These are phyloP conservation scores for Melanotaenia maccullochi DNA, from an alignment of 2,797 vertebrate species.

Conservation along the genomic window DNA sequence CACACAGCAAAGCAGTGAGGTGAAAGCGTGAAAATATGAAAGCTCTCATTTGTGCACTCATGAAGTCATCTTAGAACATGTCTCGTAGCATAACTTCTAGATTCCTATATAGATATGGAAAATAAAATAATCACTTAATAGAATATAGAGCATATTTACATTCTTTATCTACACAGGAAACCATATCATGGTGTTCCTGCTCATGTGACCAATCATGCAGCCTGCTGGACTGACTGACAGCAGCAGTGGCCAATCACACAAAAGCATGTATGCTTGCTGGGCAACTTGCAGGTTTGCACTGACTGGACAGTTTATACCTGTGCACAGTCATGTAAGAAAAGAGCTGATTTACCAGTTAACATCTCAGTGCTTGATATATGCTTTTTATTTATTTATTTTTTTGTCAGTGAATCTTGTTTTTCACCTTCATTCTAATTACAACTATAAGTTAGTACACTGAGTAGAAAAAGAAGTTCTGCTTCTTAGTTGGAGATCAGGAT, in stretches of 20 bases:
- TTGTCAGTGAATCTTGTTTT: conserved; percentile 9
- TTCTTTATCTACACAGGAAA: conserved; percentile 72
- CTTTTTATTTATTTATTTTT: not conserved
- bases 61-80: conserved; percentile 42
- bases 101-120: conserved; percentile 73
- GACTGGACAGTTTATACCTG: conserved; percentile 20
- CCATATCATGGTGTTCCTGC: conserved; percentile 19
- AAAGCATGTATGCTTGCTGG: conserved; percentile 38
- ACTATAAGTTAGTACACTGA: conserved; percentile 14
- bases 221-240: conserved; percentile 49
- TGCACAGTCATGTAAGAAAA: conserved; percentile 23
- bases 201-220: conserved; percentile 43
- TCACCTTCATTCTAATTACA: conserved; percentile 10
- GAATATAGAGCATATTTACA: conserved; percentile 79
- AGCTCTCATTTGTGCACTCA: conserved; percentile 52
- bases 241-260: conserved; percentile 49
- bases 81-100: conserved; percentile 50
- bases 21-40: conserved; percentile 64
- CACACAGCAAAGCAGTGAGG: conserved; percentile 69
- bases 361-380: conserved; percentile 16
- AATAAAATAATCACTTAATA: conserved; percentile 68
- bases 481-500: conserved; percentile 1
- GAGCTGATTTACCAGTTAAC: conserved; percentile 1
- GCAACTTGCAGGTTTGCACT: conserved; percentile 10
- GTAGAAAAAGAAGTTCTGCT: conserved; percentile 16